Base-by-base conservation (phyloP, 2,888 invertebrate genomes). In the Stenolophus ochropezus region DNA sequence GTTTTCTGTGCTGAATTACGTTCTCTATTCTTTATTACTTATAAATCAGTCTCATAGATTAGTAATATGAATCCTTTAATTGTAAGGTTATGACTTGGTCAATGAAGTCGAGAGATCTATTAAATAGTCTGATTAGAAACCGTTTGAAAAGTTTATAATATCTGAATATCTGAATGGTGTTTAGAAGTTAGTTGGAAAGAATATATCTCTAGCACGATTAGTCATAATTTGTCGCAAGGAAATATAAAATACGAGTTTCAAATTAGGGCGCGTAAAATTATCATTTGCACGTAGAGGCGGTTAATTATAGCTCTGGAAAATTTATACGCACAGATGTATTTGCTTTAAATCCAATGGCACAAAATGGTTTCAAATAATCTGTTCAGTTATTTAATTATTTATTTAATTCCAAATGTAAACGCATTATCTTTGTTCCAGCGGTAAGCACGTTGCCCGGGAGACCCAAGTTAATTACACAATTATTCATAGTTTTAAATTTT, bases 211-310 rank as follows among this genome's bases (percentile, higher is more conserved):
- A 21, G 8, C 56, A 23, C 61, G 23, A 61, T 61, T 61, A 61
- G 25, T 14, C 61, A 61, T 61, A 20, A 61, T 61, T 61, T 61
- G 25, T 21, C 61, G n/a, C 61, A n/a, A 61, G 16, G n/a, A 33
- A 11, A 58, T 58, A 27, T 69, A 69, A 69, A 69, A 69, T 69
- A 69, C 21, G 69, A 69, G 69, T 25, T 69, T 58, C 11, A 18
- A 69, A 69, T 33, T 33, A 27, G 69, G 27, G 69, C 33, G 27
- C 21, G 69, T 18, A 33, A 42, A 20, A 69, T 69, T 69, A 69
- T 69, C 69, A 69, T 47, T 69, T 25, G 61, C 69, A 69, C 69
- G 69, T 69, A 69, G 69, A 42, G 5, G 69, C 69, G 33, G 69
- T 69, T 69, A 42, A 33, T 69, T 33, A 27, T 14, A 16, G 33